Conservation (phyloP, 2,797 vertebrate genomes). For the Silurus lanzhouensis region DNA sequence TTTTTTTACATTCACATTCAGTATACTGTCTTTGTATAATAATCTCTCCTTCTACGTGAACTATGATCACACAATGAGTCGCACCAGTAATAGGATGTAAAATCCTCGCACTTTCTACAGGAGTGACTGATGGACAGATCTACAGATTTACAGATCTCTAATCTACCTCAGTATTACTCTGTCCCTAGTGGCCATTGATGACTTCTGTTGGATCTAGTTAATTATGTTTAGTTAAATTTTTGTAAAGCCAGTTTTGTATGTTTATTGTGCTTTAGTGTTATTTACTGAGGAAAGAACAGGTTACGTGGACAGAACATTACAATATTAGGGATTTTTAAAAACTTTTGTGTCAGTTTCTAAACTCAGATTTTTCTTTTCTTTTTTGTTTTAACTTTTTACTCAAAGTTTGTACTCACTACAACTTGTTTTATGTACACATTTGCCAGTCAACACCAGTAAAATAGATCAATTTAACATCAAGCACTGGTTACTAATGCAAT, state of each 20-base stretch:
- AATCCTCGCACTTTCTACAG: constrained; percentile 4
- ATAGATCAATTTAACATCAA: background rate
- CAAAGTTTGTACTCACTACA: background rate
- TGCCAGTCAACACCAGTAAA: background rate
- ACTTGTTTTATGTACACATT: background rate
- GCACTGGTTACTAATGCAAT: background rate
- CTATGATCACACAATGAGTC: background rate
- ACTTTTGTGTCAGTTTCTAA: background rate
- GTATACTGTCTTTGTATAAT: background rate
- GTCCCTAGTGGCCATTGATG: background rate
- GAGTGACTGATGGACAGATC: background rate
- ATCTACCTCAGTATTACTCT: constrained; percentile 21
- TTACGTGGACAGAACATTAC: background rate
- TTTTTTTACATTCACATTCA: background rate
- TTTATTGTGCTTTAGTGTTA: background rate
- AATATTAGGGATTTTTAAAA: background rate
- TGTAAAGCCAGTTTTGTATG: background rate
- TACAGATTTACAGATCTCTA: background rate
- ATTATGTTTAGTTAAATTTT: background rate
- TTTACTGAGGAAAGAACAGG: background rate
- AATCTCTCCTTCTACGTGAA: background rate
- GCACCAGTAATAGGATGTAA: background rate
- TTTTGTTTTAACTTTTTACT: constrained; percentile 2
- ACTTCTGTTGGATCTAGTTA: background rate
- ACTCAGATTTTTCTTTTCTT: too few species aligned